Percentiles rank a stretch among this genome's conserved stretches.
These are phyloP conservation scores for Cynocephalus volans DNA, from an alignment of 2,113 vertebrate genomes.

Conservation along the genomic window DNA sequence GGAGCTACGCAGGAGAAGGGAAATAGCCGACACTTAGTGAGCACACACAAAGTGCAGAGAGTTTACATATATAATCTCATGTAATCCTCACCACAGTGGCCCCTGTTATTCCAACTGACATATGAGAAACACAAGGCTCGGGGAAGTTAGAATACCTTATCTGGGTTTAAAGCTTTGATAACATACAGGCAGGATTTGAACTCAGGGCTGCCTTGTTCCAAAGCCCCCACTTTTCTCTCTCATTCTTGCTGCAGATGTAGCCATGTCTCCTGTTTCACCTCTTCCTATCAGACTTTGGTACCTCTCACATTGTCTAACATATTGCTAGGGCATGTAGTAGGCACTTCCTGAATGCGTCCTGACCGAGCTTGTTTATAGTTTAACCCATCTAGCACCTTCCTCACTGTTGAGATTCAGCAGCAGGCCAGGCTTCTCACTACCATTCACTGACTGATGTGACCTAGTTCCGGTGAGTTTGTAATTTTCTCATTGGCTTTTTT, in stretches of 20 bases:
- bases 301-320: background rate
- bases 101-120: background rate
- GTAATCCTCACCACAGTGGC: background rate
- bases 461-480: slow-evolving; percentile 83
- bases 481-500: slow-evolving; percentile 78
- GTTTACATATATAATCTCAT: background rate
- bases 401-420: background rate
- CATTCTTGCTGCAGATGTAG: background rate
- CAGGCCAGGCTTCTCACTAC: background rate
- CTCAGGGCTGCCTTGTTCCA: background rate
- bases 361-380: background rate
- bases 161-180: background rate
- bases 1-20: background rate
- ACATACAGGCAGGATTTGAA: background rate
- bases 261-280: background rate
- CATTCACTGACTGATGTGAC: slow-evolving; percentile 68
- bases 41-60: background rate
- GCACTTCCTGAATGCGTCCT: background rate
- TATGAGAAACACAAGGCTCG: background rate
- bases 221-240: background rate
- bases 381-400: background rate
- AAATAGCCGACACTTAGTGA: background rate
- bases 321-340: background rate
- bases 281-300: background rate
- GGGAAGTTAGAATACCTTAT: background rate